Percentiles rank a stretch among this genome's conserved stretches.
These are phyloP conservation scores for Epinephelus malabaricus DNA, from an alignment of 2,797 vertebrate species.

Conservation along the genomic window DNA sequence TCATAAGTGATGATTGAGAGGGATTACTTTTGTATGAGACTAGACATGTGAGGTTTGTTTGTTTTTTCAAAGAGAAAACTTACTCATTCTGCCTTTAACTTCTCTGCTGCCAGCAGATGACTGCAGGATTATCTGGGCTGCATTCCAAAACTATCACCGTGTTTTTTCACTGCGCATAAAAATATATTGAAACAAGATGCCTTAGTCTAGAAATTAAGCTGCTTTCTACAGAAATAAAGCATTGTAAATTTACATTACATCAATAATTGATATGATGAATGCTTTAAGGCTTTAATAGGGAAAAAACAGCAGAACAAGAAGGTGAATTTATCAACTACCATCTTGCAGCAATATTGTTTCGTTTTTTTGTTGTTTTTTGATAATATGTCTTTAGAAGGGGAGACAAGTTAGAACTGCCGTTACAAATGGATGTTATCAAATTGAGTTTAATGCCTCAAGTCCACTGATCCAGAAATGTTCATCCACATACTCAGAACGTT, in stretches of 20 bases:
- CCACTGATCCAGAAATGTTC: background rate
- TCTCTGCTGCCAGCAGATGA: conserved; percentile 15
- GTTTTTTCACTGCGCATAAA: conserved; percentile 10
- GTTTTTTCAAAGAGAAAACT: too few relatives aligned
- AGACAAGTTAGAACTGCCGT: background rate
- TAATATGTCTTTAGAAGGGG: background rate
- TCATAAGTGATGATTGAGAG: too few relatives aligned
- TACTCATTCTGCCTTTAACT: background rate
- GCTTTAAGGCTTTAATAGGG: conserved; percentile 1
- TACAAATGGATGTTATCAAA: background rate
- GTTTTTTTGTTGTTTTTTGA: background rate
- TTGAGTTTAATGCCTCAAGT: background rate
- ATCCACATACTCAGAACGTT: background rate
- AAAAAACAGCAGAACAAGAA: background rate
- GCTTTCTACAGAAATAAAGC: conserved; percentile 1
- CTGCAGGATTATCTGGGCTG: conserved; percentile 23
- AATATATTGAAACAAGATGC: background rate
- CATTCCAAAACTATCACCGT: conserved; percentile 17
- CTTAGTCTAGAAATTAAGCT: background rate
- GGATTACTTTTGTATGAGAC: too few relatives aligned
- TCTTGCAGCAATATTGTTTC: background rate
- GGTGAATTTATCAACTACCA: background rate
- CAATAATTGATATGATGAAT: background rate
- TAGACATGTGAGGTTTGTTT: too few relatives aligned
- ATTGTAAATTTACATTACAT: background rate